phyloP scores from a whole-genome alignment of 64 coral and sea anemone species.

The Porites australiensis region DNA sequence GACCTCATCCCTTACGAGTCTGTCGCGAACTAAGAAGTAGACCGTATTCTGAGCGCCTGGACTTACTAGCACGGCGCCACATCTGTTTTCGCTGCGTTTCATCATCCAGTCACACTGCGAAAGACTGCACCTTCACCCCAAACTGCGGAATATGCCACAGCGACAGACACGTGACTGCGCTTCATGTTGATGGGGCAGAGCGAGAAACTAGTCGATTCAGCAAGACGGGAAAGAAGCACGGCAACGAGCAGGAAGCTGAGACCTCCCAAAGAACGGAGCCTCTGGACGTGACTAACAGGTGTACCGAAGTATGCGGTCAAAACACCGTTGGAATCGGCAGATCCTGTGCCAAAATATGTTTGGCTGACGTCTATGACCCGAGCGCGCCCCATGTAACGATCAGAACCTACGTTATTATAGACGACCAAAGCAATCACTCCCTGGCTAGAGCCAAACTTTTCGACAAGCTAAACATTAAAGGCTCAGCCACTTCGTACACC shows the following conservation, averaged over 20 bases:
- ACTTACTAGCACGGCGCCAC: not conserved
- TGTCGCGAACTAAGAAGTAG: not conserved
- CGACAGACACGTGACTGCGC: not conserved
- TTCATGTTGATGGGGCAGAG: not conserved
- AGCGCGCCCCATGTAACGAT: not conserved
- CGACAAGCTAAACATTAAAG: not conserved
- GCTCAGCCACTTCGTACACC: conserved; percentile 13
- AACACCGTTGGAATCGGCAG: not conserved
- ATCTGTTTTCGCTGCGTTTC: conserved; percentile 54
- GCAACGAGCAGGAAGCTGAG: not conserved
- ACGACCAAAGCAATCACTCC: conserved; percentile 22
- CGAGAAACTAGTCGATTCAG: not conserved
- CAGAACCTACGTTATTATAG: conserved; percentile 30
- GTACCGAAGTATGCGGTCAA: not conserved
- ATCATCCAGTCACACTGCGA: not conserved
- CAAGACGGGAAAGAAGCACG: not conserved
- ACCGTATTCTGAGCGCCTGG: not conserved
- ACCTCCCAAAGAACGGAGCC: no score
- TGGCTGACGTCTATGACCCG: not conserved
- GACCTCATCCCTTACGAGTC: not conserved
- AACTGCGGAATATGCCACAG: not conserved
- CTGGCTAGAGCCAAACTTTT: conserved; percentile 35
- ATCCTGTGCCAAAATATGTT: not conserved
- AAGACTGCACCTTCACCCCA: not conserved
- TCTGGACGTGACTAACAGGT: not conserved